Percentiles rank a stretch among this genome's conserved stretches.
These are phyloP conservation scores for Teleogryllus oceanicus DNA, from an alignment of 2,888 invertebrate genomes.

Conservation along the genomic window DNA sequence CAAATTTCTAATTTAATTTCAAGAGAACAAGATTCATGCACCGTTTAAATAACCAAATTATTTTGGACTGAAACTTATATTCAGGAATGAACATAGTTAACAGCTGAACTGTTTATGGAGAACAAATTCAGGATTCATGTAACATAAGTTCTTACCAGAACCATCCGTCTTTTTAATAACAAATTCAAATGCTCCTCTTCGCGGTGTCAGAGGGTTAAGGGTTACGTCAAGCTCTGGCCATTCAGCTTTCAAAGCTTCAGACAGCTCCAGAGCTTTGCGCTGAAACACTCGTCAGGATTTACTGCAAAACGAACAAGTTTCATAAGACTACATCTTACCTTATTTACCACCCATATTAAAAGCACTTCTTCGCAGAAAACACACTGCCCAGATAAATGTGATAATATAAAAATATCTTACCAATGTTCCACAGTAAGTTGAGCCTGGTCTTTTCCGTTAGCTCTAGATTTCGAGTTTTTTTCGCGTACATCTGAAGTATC, in stretches of 20 bases:
- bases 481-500: not conserved
- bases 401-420: conserved; percentile 22
- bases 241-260: conserved; percentile 32
- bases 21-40: no score
- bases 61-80: no score
- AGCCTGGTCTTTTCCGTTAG: conserved; percentile 19
- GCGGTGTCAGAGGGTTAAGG: conserved; percentile 35
- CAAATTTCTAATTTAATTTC: no score
- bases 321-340: not conserved
- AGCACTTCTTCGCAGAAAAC: not conserved
- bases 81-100: no score
- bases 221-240: conserved; percentile 33
- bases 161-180: conserved; percentile 34
- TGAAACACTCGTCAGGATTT: conserved; percentile 35
- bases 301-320: conserved; percentile 29
- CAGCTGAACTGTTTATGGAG: no score
- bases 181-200: conserved; percentile 40
- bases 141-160: conserved; percentile 28
- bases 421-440: conserved; percentile 32
- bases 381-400: not conserved
- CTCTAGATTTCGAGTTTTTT: not conserved
- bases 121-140: no score
- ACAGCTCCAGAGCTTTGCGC: conserved; percentile 34
- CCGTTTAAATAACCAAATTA: no score
- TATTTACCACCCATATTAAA: not conserved